Evolutionary conservation across 2,113 vertebrate species (phyloP).

Genomic region (Leucosticte australis): DNA sequence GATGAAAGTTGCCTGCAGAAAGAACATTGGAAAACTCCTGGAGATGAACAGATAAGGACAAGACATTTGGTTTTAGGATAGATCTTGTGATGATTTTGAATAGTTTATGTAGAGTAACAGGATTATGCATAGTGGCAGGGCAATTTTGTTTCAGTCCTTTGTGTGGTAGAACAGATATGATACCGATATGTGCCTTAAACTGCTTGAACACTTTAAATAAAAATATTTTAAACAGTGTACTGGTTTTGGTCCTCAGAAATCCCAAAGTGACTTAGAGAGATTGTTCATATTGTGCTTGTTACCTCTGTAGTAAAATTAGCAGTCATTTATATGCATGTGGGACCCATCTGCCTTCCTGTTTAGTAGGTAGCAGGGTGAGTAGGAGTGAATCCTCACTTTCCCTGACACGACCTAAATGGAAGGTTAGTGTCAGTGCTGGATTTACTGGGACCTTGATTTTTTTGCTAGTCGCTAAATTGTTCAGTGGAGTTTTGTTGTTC

Average conservation of each 20-base stretch:
- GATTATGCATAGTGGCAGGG: background rate
- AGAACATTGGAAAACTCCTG: background rate
- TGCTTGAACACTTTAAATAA: background rate
- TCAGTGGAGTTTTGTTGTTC: background rate
- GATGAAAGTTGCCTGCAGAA: background rate
- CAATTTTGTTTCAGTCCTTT: background rate
- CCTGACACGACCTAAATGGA: background rate
- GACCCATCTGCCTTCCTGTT: background rate
- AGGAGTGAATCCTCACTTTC: background rate
- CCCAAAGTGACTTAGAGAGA: background rate
- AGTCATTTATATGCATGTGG: background rate
- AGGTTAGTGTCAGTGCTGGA: background rate
- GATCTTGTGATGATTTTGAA: background rate
- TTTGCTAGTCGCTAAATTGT: background rate
- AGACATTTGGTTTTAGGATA: background rate
- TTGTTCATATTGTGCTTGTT: background rate
- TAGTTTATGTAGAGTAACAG: background rate
- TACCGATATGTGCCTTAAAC: background rate
- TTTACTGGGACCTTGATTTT: background rate
- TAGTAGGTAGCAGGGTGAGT: background rate
- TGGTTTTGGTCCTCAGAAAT: background rate
- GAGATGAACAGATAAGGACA: background rate
- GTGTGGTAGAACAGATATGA: background rate
- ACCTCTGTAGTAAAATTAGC: background rate
- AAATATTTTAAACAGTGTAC: background rate